phyloP scores from a whole-genome alignment of 2,113 vertebrate species.

The Albula goreensis region DNA sequence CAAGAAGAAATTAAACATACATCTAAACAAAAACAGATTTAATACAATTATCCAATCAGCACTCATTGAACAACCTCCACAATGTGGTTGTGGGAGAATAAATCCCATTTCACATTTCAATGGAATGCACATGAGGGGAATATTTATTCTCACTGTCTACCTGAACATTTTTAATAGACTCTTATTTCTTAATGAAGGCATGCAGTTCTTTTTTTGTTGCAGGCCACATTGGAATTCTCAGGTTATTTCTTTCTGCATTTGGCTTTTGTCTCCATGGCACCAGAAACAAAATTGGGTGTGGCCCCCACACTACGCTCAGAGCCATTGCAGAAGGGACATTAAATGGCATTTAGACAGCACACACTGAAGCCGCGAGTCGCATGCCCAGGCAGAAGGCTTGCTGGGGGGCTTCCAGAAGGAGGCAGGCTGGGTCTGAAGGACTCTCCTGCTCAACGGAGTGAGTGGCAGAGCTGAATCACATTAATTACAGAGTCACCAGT shows the following conservation, averaged over 20 bases:
- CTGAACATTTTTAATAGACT: not conserved
- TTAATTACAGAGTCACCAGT: constrained; percentile 39
- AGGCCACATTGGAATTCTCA: no score
- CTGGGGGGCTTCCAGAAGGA: constrained; percentile 21
- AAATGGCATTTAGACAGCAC: constrained; percentile 45
- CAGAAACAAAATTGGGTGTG: not conserved
- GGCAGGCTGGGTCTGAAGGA: constrained; percentile 29
- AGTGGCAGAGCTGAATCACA: constrained; percentile 22
- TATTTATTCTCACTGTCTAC: not conserved
- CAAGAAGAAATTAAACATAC: no score
- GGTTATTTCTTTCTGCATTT: no score
- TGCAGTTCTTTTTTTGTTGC: not conserved
- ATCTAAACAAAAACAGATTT: not conserved
- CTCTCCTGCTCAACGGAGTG: constrained; percentile 24
- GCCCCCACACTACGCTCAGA: constrained; percentile 13
- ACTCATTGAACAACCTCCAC: not conserved
- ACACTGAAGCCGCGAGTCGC: constrained; percentile 24
- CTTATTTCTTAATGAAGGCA: not conserved
- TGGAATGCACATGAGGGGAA: not conserved
- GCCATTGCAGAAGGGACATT: constrained; percentile 20
- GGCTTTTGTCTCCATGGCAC: not conserved
- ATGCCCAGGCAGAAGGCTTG: constrained; percentile 29
- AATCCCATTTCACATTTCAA: not conserved
- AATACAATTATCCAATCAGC: not conserved
- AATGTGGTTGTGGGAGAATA: not conserved